These are phyloP conservation scores for Cheilosia pagana DNA, from an alignment of 2,888 invertebrate species.

Conservation along the genomic window DNA sequence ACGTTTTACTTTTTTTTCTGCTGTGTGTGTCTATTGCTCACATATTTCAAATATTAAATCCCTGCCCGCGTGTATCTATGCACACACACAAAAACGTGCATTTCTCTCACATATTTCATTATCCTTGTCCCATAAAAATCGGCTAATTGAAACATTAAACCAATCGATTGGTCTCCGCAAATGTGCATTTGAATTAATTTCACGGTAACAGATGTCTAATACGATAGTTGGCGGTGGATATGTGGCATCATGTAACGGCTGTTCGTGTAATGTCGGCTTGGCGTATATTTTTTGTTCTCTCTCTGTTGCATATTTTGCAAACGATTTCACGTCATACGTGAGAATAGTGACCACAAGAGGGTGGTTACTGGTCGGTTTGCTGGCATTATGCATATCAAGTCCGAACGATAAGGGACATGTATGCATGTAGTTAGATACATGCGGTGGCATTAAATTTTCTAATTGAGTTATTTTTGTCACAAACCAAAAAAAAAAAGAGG, in stretches of 20 bases:
- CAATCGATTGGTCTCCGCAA: constrained; percentile 60
- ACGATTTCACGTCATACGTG: constrained; percentile 33
- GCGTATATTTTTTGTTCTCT: constrained; percentile 1
- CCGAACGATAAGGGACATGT: background rate
- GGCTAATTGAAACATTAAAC: constrained; percentile 73
- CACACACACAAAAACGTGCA: background rate
- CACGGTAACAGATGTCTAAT: constrained; percentile 72
- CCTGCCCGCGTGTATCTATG: constrained; percentile 3
- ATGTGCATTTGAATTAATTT: constrained; percentile 72
- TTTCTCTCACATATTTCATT: constrained; percentile 52
- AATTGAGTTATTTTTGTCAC: constrained; percentile 61
- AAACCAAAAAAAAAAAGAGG: background rate
- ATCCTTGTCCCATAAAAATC: constrained; percentile 47
- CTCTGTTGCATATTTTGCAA: background rate
- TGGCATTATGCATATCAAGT: constrained; percentile 12
- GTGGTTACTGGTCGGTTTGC: constrained; percentile 5
- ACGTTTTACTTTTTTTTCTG: background rate
- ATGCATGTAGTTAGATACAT: background rate
- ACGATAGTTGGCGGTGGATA: constrained; percentile 30
- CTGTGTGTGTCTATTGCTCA: background rate
- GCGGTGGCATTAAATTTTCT: constrained; percentile 57
- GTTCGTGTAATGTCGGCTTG: constrained; percentile 6
- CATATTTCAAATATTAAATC: constrained; percentile 59
- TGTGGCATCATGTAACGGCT: constrained; percentile 29
- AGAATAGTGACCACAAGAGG: constrained; percentile 47